Evolutionary conservation across 2,888 invertebrate genomes (phyloP).

Genomic region (Gandaritis pyraliata): DNA sequence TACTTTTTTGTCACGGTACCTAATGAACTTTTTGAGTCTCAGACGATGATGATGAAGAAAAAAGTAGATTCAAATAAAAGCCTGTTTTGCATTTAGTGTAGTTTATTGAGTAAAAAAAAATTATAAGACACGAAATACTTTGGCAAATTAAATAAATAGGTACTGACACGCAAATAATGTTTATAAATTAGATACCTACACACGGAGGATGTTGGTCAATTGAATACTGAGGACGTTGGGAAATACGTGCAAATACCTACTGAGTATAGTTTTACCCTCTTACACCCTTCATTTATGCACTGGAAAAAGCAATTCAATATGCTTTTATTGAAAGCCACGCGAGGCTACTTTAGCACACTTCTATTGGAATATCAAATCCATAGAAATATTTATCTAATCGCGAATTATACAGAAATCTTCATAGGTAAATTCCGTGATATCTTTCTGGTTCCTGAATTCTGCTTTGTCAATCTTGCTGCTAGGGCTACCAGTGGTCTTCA

Average conservation of each 20-base stretch:
- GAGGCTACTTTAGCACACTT: background rate
- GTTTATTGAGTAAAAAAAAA: conserved; percentile 19
- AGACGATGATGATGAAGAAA: too few relatives aligned
- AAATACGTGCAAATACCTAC: too few relatives aligned
- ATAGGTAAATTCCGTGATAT: conserved; percentile 79
- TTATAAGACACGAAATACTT: background rate
- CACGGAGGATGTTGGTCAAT: too few relatives aligned
- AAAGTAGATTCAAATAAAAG: conserved; percentile 39
- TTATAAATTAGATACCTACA: background rate
- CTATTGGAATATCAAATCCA: conserved; percentile 20
- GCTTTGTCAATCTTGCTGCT: conserved; percentile 89
- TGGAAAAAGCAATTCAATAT: background rate
- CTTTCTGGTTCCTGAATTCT: conserved; percentile 87
- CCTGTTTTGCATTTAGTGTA: conserved; percentile 11
- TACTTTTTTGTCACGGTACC: background rate
- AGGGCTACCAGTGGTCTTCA: conserved; percentile 89
- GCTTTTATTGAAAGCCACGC: background rate
- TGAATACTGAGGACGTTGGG: too few relatives aligned
- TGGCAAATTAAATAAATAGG: background rate
- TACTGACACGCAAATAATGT: background rate
- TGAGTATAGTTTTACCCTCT: too few relatives aligned
- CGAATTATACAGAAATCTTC: conserved; percentile 75
- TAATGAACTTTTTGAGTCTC: too few relatives aligned
- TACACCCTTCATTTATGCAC: background rate
- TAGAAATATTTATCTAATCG: conserved; percentile 42